Conservation (phyloP, 2,797 vertebrate genomes). For the Aphelocoma californica region DNA sequence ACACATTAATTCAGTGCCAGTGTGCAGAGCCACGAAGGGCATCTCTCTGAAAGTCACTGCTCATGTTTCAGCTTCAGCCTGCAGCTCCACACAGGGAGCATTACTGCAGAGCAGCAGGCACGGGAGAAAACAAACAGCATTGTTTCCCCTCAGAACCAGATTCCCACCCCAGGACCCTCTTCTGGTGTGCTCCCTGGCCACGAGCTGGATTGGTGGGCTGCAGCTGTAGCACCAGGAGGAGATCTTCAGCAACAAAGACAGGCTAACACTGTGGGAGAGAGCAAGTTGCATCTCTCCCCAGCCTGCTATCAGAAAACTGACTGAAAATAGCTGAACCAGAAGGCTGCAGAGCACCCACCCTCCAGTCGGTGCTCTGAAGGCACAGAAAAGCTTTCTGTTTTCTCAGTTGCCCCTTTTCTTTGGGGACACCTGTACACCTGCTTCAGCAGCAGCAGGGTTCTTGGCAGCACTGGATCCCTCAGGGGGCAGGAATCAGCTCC, state of each 20-base stretch:
- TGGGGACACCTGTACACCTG: background rate
- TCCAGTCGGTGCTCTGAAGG: accelerated
- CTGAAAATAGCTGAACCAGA: background rate
- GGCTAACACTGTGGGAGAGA: background rate
- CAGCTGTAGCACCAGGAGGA: background rate
- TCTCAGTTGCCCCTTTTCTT: background rate
- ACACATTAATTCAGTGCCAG: background rate
- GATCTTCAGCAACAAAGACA: background rate
- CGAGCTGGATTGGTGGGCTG: background rate
- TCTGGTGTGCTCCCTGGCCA: background rate
- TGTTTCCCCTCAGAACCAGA: accelerated
- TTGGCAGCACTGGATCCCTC: background rate
- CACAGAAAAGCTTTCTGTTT: background rate
- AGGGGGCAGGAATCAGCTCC: background rate
- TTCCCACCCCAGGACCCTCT: background rate
- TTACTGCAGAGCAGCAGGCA: background rate
- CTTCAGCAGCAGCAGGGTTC: background rate
- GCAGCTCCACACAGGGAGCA: background rate
- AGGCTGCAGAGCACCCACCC: background rate
- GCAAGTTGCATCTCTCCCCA: background rate
- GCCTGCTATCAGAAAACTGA: background rate
- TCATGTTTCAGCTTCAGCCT: background rate
- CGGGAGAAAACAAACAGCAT: background rate
- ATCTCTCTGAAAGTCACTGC: background rate
- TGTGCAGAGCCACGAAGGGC: background rate